These are phyloP conservation scores for Castor canadensis DNA, from an alignment of 2,113 vertebrate species.

Conservation along the genomic window DNA sequence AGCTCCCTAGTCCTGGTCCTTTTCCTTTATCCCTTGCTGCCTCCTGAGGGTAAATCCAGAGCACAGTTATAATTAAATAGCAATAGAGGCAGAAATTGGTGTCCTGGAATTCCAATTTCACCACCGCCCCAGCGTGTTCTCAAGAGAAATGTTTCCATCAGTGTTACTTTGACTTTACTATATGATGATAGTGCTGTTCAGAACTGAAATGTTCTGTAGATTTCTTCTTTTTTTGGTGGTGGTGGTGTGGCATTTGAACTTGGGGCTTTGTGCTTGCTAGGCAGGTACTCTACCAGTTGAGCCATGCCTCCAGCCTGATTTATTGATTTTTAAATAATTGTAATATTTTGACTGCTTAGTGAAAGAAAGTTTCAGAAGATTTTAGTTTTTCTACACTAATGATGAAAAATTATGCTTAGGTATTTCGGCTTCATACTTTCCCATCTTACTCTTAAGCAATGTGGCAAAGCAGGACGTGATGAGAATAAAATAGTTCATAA, in stretches of 20 bases:
- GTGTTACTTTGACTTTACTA: neutral
- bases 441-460: conserved; percentile 6
- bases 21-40: conserved; percentile 26
- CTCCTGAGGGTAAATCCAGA: neutral
- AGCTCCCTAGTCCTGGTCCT: conserved; percentile 13
- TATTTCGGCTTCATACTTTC: conserved; percentile 44
- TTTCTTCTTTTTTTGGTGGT: neutral
- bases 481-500: conserved; percentile 55
- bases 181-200: neutral
- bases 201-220: conserved; percentile 34
- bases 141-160: neutral
- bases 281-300: too few species aligned
- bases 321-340: conserved; percentile 45
- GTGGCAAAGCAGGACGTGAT: conserved; percentile 36
- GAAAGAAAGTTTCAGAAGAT: conserved; percentile 55
- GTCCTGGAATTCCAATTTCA: neutral
- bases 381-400: conserved; percentile 39
- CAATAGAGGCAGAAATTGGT: conserved; percentile 13
- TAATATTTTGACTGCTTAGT: conserved; percentile 53
- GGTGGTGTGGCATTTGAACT: conserved; percentile 12
- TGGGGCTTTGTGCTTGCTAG: conserved; percentile 42
- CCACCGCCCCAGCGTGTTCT: neutral
- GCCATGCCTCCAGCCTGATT: too few species aligned
- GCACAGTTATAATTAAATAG: conserved; percentile 46
- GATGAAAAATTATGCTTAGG: conserved; percentile 36